Conservation (phyloP, 1,140 invertebrate species). For the Drosophila bifasciata region DNA sequence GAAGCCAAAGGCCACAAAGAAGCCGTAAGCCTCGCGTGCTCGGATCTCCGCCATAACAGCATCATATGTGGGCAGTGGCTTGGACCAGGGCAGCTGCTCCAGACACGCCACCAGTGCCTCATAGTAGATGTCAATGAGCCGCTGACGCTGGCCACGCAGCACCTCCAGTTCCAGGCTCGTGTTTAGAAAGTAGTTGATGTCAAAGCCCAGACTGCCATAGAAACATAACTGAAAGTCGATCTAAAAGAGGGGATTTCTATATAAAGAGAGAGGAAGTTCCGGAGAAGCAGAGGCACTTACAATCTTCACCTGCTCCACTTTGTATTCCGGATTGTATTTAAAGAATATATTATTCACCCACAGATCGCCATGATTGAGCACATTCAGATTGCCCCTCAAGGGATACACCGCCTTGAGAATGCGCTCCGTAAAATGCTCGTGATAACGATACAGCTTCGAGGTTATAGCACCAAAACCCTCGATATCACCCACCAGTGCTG, state of each 20-base stretch:
- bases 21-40: constrained; percentile 74
- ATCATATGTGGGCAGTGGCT: constrained; percentile 76
- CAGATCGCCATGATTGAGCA: constrained; percentile 88
- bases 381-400: constrained; percentile 73
- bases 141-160: constrained; percentile 63
- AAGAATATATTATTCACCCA: constrained; percentile 90
- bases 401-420: constrained; percentile 73
- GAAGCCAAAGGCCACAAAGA: constrained; percentile 77
- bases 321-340: constrained; percentile 68
- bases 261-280: too few species aligned
- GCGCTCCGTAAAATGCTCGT: constrained; percentile 58
- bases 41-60: constrained; percentile 70
- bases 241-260: constrained; percentile 29
- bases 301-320: constrained; percentile 78
- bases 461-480: constrained; percentile 84
- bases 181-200: constrained; percentile 81
- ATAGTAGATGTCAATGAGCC: constrained; percentile 77
- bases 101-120: constrained; percentile 73
- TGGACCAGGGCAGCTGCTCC: constrained; percentile 73
- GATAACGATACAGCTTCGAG: constrained; percentile 76
- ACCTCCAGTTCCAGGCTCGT: constrained; percentile 77
- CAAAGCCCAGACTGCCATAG: constrained; percentile 77
- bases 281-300: too few species aligned
- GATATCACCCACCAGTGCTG: constrained; percentile 77
- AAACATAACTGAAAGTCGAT: constrained; percentile 80